phyloP scores from a whole-genome alignment of 2,113 vertebrate genomes.

The Gasterosteus aculeatus region DNA sequence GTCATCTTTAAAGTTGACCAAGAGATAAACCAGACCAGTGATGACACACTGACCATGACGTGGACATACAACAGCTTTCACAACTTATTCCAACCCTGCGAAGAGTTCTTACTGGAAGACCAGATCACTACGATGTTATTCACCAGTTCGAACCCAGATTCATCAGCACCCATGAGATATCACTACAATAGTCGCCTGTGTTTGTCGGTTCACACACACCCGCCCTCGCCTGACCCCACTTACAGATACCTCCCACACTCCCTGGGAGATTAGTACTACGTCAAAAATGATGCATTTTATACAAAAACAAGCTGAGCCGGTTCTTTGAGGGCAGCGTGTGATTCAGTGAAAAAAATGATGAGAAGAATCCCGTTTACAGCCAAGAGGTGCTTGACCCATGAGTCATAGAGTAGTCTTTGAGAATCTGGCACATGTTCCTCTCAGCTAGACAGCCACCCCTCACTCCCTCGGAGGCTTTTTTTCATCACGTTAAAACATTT shows the following conservation, averaged over 20 bases:
- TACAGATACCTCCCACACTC: constrained; percentile 15
- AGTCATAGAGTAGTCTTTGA: constrained; percentile 63
- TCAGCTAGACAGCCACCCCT: constrained; percentile 41
- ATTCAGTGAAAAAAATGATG: constrained; percentile 57
- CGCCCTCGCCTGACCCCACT: constrained; percentile 1
- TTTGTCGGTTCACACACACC: constrained; percentile 10
- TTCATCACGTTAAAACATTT: constrained; percentile 32
- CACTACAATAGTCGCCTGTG: not conserved
- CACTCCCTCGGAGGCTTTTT: constrained; percentile 42
- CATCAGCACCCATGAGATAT: constrained; percentile 18
- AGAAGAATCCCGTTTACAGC: constrained; percentile 73
- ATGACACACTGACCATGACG: constrained; percentile 37
- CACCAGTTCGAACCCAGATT: constrained; percentile 6
- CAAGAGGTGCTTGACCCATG: constrained; percentile 64
- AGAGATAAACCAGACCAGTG: constrained; percentile 53
- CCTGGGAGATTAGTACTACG: constrained; percentile 15
- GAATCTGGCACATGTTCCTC: constrained; percentile 59
- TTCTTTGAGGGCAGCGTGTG: constrained; percentile 34
- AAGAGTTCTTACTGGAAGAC: not conserved
- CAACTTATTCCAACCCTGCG: constrained; percentile 11
- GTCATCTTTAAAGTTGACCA: constrained; percentile 40
- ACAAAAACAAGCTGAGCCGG: constrained; percentile 15
- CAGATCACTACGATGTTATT: constrained; percentile 12
- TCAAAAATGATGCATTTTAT: constrained; percentile 27
- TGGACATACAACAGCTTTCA: constrained; percentile 39